These are phyloP conservation scores for Heliconius hewitsoni DNA, from an alignment of 1,140 invertebrate species.

Conservation along the genomic window DNA sequence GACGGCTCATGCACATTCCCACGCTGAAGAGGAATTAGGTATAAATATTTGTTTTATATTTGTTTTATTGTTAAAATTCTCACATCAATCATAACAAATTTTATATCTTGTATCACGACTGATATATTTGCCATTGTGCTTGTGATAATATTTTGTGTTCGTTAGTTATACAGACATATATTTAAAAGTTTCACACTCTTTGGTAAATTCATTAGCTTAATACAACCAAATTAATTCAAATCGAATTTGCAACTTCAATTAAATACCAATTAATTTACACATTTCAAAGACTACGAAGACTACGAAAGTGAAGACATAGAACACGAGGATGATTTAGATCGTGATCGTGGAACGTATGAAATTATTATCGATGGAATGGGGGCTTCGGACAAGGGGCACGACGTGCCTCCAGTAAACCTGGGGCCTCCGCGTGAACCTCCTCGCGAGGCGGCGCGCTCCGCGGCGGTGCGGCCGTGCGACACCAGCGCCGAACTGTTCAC, in stretches of 20 bases:
- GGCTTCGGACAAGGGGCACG: constrained; percentile 41
- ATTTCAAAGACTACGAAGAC: constrained; percentile 63
- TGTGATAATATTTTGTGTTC: no score
- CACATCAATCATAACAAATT: no score
- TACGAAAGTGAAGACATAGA: constrained; percentile 73
- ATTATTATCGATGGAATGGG: constrained; percentile 66
- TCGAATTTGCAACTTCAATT: no score
- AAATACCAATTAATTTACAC: background rate
- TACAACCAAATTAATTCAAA: no score
- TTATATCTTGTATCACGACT: no score
- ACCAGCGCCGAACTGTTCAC: constrained; percentile 93
- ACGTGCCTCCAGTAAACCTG: constrained; percentile 31
- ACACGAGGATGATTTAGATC: constrained; percentile 74
- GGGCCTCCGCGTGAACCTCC: constrained; percentile 62
- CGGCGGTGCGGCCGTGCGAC: constrained; percentile 88
- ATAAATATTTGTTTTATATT: constrained; percentile 29
- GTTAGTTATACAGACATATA: no score
- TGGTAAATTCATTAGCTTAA: no score
- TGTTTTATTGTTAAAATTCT: no score
- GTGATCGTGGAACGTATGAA: constrained; percentile 69
- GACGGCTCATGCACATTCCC: constrained; percentile 53
- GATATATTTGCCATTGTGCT: no score
- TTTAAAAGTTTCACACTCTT: no score
- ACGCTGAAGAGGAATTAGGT: constrained; percentile 76
- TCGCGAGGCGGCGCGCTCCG: constrained; percentile 79